Evolutionary conservation across 2,888 invertebrate genomes (phyloP).

Genomic region (Anagyrus pseudococci): DNA sequence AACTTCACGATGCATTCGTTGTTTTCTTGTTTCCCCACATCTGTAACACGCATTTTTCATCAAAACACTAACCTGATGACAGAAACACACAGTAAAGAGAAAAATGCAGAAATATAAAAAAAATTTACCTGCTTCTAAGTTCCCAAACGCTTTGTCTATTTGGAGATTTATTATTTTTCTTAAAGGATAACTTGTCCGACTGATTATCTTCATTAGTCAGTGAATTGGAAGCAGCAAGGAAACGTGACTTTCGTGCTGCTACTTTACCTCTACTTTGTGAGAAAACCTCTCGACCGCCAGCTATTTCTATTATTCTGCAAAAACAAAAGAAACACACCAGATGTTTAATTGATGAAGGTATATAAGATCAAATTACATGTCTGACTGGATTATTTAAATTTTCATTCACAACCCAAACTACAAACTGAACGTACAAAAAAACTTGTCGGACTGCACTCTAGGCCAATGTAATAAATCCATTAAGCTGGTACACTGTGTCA

Average conservation of each 20-base stretch:
- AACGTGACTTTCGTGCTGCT: conserved; percentile 75
- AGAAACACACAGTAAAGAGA: background rate
- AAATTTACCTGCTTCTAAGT: conserved; percentile 64
- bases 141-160: conserved; percentile 68
- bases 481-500: too few species aligned
- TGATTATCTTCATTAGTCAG: conserved; percentile 58
- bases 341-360: too few species aligned
- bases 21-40: conserved; percentile 60
- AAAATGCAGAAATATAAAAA: conserved; percentile 42
- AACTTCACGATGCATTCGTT: conserved; percentile 64
- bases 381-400: too few species aligned
- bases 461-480: too few species aligned
- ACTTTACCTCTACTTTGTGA: conserved; percentile 81
- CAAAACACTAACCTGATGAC: too few species aligned
- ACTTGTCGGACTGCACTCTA: too few species aligned
- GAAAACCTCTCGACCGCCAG: conserved; percentile 84
- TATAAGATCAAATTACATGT: too few species aligned
- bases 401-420: too few species aligned
- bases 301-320: conserved; percentile 74
- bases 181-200: conserved; percentile 57
- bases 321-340: conserved; percentile 7
- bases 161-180: conserved; percentile 65
- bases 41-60: too few species aligned
- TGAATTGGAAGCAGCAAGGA: conserved; percentile 59
- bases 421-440: too few species aligned